phyloP scores from a whole-genome alignment of 1,140 invertebrate species.

The Ruditapes philippinarum region DNA sequence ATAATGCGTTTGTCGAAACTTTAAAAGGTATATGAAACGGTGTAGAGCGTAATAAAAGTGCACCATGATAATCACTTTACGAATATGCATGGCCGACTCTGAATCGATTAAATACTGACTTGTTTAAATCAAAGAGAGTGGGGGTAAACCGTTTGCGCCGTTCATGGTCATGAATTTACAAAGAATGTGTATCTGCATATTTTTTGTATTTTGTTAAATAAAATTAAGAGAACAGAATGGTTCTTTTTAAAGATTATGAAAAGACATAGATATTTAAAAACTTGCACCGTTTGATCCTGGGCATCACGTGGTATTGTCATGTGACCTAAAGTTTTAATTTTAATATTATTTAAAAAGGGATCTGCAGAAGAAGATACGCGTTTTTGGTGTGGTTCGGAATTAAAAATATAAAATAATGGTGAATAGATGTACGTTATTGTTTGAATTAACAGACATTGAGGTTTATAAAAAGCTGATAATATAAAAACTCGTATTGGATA shows the following conservation, averaged over 20 bases:
- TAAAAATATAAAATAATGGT: no score
- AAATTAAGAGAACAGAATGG: no score
- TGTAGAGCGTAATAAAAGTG: background rate
- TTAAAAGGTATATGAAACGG: background rate
- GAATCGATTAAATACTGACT: background rate
- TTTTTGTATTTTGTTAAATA: background rate
- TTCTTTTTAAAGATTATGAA: no score
- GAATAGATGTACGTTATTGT: background rate
- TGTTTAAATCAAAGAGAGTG: background rate
- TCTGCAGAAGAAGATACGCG: background rate
- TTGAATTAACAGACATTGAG: background rate
- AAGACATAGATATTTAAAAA: no score
- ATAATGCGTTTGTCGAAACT: background rate
- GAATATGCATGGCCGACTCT: background rate
- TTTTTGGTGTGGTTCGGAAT: no score
- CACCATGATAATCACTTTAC: background rate
- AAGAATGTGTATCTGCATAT: background rate
- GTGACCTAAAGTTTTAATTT: background rate
- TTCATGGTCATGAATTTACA: background rate
- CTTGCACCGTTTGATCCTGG: background rate
- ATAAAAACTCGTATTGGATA: background rate
- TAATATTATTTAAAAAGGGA: background rate
- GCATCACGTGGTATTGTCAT: background rate
- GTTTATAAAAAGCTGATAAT: background rate
- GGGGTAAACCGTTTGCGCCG: background rate